Evolutionary conservation across 2,797 vertebrate genomes (phyloP).

Genomic region (Coluber constrictor): DNA sequence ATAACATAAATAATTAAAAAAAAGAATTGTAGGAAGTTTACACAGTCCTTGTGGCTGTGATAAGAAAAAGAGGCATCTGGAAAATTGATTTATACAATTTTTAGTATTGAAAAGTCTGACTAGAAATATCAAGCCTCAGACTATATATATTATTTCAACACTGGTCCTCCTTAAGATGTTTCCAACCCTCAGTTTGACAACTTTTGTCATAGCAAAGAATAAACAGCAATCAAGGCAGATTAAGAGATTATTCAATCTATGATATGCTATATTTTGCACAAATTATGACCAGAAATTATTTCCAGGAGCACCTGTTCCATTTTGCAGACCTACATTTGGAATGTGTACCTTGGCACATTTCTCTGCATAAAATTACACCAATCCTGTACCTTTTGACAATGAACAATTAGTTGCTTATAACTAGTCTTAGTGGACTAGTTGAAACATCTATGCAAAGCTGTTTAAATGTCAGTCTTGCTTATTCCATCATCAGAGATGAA

Average conservation of each 20-base stretch:
- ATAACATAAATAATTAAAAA: neutral
- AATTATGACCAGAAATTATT: conserved; percentile 26
- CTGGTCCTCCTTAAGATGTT: neutral
- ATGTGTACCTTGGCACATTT: conserved; percentile 4
- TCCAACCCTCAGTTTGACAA: neutral
- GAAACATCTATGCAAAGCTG: neutral
- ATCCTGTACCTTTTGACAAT: neutral
- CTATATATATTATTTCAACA: neutral
- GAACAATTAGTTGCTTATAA: neutral
- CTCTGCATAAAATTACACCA: neutral
- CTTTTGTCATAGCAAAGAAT: neutral
- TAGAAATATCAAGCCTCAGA: neutral
- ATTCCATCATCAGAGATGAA: conserved; percentile 29
- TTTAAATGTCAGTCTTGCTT: neutral
- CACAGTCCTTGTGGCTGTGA: neutral
- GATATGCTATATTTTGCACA: neutral
- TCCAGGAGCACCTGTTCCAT: neutral
- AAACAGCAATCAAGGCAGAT: neutral
- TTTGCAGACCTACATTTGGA: neutral
- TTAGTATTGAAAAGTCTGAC: neutral
- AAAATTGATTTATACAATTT: neutral
- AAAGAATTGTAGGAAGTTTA: neutral
- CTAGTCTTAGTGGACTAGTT: neutral
- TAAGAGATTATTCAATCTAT: conserved; percentile 8
- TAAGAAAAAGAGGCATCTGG: neutral